A percentile compares a stretch with the other conserved stretches of the same genome.
These are phyloP conservation scores for Lysandra coridon DNA, from an alignment of 2,888 invertebrate species.

Conservation along the genomic window DNA sequence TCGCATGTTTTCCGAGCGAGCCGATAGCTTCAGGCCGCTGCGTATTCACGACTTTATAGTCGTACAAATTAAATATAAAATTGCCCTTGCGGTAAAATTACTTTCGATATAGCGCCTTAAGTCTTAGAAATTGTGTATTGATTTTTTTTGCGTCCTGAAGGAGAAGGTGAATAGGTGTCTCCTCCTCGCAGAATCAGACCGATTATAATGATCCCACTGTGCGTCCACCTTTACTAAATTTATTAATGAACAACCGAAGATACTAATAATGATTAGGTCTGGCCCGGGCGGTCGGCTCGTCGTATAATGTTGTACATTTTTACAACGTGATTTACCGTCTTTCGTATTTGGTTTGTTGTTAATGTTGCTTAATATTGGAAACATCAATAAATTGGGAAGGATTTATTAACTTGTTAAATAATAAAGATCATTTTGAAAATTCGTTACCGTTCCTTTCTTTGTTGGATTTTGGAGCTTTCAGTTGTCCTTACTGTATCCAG, in stretches of 20 bases:
- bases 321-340: not conserved
- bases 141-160: too few relatives aligned
- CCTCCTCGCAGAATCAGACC: too few relatives aligned
- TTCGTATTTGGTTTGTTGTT: slow-evolving; percentile 10
- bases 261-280: slow-evolving; percentile 28
- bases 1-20: too few relatives aligned
- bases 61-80: too few relatives aligned
- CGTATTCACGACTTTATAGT: too few relatives aligned
- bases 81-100: too few relatives aligned
- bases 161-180: too few relatives aligned
- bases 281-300: slow-evolving; percentile 1
- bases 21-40: too few relatives aligned
- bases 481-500: not conserved
- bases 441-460: not conserved
- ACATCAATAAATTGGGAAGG: not conserved
- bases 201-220: not conserved
- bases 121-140: too few relatives aligned
- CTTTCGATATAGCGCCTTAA: too few relatives aligned
- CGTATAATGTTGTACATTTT: slow-evolving; percentile 21
- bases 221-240: not conserved
- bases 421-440: not conserved
- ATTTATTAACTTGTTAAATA: not conserved
- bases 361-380: slow-evolving; percentile 5
- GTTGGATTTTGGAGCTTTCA: not conserved
- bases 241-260: slow-evolving; percentile 27